Evolutionary conservation across 1,140 invertebrate genomes (phyloP), one percentile per base, ranked within the genome.

Genomic region (Macrotrachela quadricornifera): DNA sequence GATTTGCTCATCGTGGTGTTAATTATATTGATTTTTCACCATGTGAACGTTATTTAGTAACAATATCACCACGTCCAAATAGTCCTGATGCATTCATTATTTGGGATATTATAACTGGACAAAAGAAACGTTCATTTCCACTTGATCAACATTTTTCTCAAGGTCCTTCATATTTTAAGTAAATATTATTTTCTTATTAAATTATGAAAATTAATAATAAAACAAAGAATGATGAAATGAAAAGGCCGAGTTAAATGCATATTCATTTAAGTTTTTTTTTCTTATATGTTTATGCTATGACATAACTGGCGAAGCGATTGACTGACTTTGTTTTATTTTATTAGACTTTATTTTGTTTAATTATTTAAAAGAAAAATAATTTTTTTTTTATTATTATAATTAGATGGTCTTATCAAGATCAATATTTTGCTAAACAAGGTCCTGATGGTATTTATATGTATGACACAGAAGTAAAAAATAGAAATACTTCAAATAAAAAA

Each of bases 1-100:
- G 82, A 62, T 96, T 95, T 66, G 78, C 76, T 54, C 92, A 97
- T 66, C 73, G 77, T 2, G 80, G 81, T 59, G 92, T 92, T 1
- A 83, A 90, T 60, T 87, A 86, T 57, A 86, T 96, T 53, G 91
- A 94, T 59, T 97, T 95, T 67, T 96, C 91, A 43, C 91, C 92
- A 0, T 84, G 83, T 71, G 94, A 99, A 74, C 85, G 85, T 54
- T 95, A 92, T 67, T 67, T 95, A 43, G 85, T 94, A 0, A 88
- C 86, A 0, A 83, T 84, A 57, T 78, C 84, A 10, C 70, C 79
- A 57, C 71, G 76, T 46, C 77, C 86, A 62, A 64, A 60, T 57
- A 74, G 71, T 74, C 67, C 69, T 46, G 63, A 68, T 50, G 63
- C 64, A 17, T 64, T 70, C 47, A 70, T 71, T 44, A 67, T 71